These are phyloP conservation scores for Lacanobia oleracea DNA, from an alignment of 2,888 invertebrate species.

Conservation along the genomic window DNA sequence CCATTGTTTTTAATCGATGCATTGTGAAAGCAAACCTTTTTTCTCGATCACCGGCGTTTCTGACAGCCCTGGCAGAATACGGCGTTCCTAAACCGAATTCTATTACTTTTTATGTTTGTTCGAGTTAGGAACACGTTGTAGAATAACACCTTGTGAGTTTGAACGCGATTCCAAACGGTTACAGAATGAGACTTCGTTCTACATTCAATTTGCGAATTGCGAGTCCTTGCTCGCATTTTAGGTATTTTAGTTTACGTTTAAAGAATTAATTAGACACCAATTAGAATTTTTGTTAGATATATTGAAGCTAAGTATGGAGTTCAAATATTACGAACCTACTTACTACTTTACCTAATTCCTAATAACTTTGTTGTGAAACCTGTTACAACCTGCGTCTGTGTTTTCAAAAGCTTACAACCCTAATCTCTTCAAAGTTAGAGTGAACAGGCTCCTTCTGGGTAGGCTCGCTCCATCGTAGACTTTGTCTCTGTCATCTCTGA, in stretches of 20 bases:
- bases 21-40: constrained; percentile 40
- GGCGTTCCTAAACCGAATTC: constrained; percentile 85
- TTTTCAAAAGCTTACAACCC: no score
- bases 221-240: constrained; percentile 25
- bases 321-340: no score
- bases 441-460: no score
- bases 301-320: no score
- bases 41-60: constrained; percentile 9
- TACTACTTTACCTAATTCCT: no score
- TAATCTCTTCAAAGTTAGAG: no score
- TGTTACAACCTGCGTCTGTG: no score
- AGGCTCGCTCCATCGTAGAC: no score
- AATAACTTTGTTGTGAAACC: no score
- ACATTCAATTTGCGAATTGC: constrained; percentile 68
- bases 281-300: background rate
- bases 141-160: constrained; percentile 76
- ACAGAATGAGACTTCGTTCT: constrained; percentile 60
- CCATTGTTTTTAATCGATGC: constrained; percentile 46
- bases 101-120: constrained; percentile 86
- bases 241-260: constrained; percentile 6
- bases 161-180: constrained; percentile 66
- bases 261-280: background rate
- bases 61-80: constrained; percentile 64
- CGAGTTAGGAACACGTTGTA: constrained; percentile 79
- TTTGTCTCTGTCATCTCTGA: no score